Percentiles rank a stretch among this genome's conserved stretches.
Conservation (phyloP, 2,797 vertebrate genomes). For the Lacerta bilineata region DNA sequence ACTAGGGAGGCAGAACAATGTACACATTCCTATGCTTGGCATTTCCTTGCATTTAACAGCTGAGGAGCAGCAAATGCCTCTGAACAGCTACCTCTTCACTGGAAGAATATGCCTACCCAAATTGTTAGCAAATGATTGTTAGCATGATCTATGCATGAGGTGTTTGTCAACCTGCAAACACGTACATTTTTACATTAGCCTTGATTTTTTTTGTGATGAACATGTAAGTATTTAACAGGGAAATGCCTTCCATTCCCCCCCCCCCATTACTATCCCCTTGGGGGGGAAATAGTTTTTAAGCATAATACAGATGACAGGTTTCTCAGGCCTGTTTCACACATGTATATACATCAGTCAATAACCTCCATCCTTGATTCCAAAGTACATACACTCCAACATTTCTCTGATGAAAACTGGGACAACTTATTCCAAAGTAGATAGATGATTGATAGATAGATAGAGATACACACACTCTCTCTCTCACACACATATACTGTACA, state of each 20-base stretch:
- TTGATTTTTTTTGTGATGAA: conserved; percentile 5
- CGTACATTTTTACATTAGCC: neutral
- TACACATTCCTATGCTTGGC: conserved; percentile 24
- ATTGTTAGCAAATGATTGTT: conserved; percentile 5
- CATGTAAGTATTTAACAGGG: neutral
- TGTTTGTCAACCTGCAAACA: neutral
- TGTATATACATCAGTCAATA: neutral
- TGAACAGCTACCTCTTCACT: neutral
- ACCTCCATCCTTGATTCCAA: neutral
- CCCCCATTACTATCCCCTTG: neutral
- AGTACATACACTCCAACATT: too few relatives aligned
- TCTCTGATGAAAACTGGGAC: too few relatives aligned
- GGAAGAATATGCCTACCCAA: neutral
- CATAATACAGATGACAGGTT: neutral
- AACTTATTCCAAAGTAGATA: too few relatives aligned
- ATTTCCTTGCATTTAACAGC: neutral
- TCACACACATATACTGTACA: too few relatives aligned
- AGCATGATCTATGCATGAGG: neutral
- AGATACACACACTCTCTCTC: too few relatives aligned
- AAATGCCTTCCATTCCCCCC: neutral
- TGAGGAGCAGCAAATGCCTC: neutral
- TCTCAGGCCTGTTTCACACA: too few relatives aligned
- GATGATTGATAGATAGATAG: too few relatives aligned
- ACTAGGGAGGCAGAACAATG: conserved; percentile 11
- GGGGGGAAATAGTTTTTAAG: neutral